Evolutionary conservation across 2,113 vertebrate genomes (phyloP).

Genomic region (Protomyctophum bolini): DNA sequence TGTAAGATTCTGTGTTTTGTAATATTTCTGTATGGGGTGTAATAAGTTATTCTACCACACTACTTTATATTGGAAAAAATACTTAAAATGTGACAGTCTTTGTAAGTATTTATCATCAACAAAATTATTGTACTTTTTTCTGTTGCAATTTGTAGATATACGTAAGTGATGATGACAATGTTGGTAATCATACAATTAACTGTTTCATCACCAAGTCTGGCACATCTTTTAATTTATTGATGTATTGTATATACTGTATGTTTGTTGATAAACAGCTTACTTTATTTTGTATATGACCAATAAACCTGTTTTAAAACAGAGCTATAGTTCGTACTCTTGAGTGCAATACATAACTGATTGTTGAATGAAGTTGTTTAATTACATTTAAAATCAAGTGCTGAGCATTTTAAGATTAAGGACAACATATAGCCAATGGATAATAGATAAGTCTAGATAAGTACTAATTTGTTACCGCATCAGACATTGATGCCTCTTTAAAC

Average conservation of each 20-base stretch:
- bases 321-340: not conserved
- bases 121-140: constrained; percentile 90
- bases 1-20: constrained; percentile 73
- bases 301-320: constrained; percentile 93
- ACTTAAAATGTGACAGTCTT: constrained; percentile 80
- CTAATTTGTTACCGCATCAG: no score
- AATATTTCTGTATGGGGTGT: constrained; percentile 81
- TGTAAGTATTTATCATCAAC: constrained; percentile 92
- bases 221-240: constrained; percentile 93
- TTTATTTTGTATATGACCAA: constrained; percentile 99
- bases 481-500: no score
- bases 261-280: constrained; percentile 95
- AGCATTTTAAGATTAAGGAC: not conserved
- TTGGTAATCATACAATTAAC: constrained; percentile 79
- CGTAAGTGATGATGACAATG: constrained; percentile 76
- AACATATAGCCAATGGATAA: no score
- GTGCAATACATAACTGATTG: not conserved
- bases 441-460: no score
- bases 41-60: constrained; percentile 77
- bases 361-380: not conserved
- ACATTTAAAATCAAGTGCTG: not conserved
- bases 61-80: constrained; percentile 80
- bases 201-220: constrained; percentile 77
- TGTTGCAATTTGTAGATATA: constrained; percentile 82
- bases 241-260: constrained; percentile 98